A percentile compares a stretch with the other conserved stretches of the same genome.
phyloP scores from a whole-genome alignment of 1,140 invertebrate genomes.

The Drosophila mayri region DNA sequence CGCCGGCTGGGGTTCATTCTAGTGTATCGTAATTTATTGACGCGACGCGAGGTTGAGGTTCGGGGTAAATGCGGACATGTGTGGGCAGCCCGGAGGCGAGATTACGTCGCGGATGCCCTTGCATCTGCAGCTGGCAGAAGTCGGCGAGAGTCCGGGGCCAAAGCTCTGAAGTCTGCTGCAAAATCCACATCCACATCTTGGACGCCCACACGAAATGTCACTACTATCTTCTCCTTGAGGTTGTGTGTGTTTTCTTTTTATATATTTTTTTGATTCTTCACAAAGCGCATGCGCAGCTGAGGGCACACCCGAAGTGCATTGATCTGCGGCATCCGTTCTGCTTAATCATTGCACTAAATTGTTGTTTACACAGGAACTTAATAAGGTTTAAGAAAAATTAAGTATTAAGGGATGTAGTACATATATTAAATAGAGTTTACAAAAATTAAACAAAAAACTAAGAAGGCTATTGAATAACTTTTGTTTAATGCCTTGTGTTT shows the following conservation, averaged over 20 bases:
- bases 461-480: no score
- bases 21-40: conserved; percentile 78
- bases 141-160: conserved; percentile 3
- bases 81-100: conserved; percentile 62
- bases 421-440: no score
- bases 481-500: no score
- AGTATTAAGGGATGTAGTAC: background rate
- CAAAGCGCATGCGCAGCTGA: conserved; percentile 19
- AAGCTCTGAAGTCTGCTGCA: conserved; percentile 12
- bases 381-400: background rate
- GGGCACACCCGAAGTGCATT: conserved; percentile 33
- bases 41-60: conserved; percentile 39
- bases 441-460: background rate
- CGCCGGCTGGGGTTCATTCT: conserved; percentile 67
- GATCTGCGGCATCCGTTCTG: conserved; percentile 14
- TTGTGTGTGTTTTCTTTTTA: background rate
- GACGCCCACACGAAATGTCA: conserved; percentile 57
- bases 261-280: background rate
- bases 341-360: conserved; percentile 10
- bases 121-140: conserved; percentile 45
- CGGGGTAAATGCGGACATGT: conserved; percentile 51
- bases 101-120: conserved; percentile 53
- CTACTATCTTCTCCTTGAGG: conserved; percentile 26
- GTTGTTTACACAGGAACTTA: conserved; percentile 4
- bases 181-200: conserved; percentile 44